phyloP scores from a whole-genome alignment of 2,797 vertebrate genomes.

The Clamator glandarius region DNA sequence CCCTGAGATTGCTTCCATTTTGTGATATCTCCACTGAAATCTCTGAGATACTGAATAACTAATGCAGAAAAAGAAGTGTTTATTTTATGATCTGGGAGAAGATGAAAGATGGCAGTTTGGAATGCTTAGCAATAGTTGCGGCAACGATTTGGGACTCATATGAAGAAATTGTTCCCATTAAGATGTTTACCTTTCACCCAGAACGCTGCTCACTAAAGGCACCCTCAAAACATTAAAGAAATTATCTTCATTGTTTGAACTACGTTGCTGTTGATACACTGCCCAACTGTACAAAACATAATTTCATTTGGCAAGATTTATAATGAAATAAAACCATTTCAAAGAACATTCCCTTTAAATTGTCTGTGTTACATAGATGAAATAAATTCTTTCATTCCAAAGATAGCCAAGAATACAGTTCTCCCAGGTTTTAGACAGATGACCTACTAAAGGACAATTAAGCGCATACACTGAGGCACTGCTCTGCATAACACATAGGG shows the following conservation, averaged over 20 bases:
- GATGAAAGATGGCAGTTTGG: neutral
- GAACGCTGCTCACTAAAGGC: neutral
- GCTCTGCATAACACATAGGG: neutral
- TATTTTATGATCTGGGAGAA: neutral
- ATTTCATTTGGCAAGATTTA: constrained; percentile 51
- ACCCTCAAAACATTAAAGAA: constrained; percentile 45
- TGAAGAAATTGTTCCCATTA: constrained; percentile 16
- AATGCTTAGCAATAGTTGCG: neutral
- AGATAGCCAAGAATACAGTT: constrained; percentile 42
- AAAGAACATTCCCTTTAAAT: constrained; percentile 65
- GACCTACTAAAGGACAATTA: constrained; percentile 27
- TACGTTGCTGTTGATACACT: constrained; percentile 16
- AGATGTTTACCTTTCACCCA: neutral
- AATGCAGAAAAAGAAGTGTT: neutral
- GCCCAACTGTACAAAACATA: constrained; percentile 40
- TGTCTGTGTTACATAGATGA: constrained; percentile 37
- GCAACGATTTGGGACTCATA: neutral
- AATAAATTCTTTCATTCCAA: constrained; percentile 53
- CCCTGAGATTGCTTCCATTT: neutral
- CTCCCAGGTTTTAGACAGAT: constrained; percentile 49
- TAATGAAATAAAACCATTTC: constrained; percentile 59
- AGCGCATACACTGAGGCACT: neutral
- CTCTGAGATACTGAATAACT: neutral
- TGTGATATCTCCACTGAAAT: neutral
- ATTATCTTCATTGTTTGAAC: constrained; percentile 45